A percentile compares a stretch with the other conserved stretches of the same genome.
Conservation (phyloP, 1,140 invertebrate species). For the Tetragnatha versicolor region DNA sequence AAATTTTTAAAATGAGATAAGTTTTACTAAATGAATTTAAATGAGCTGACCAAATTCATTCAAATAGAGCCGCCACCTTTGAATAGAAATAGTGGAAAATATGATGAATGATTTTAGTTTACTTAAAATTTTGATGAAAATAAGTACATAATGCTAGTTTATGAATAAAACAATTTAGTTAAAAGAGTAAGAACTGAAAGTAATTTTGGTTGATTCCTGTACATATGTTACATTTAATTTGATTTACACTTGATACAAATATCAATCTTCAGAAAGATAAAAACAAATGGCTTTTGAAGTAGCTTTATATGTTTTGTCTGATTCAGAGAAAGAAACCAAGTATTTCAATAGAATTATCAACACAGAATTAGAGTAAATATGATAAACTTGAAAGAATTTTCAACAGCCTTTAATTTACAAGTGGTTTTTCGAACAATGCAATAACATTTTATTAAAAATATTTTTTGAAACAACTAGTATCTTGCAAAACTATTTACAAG, state of each 20-base stretch:
- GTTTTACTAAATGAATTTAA: too few relatives aligned
- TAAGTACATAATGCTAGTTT: too few relatives aligned
- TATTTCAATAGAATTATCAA: neutral
- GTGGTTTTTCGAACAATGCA: constrained; percentile 2
- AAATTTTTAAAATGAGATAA: too few relatives aligned
- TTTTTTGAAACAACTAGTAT: neutral
- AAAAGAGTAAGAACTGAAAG: too few relatives aligned
- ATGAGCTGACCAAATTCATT: too few relatives aligned
- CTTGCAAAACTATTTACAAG: neutral
- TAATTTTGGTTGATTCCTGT: neutral
- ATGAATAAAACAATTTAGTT: too few relatives aligned
- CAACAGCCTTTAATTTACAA: constrained; percentile 19
- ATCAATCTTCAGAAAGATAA: neutral
- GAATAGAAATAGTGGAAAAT: too few relatives aligned
- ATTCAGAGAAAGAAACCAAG: neutral
- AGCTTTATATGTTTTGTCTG: neutral
- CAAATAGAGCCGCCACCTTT: too few relatives aligned
- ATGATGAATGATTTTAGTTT: too few relatives aligned
- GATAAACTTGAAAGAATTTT: constrained; percentile 9
- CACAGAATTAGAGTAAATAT: neutral
- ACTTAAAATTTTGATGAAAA: too few relatives aligned
- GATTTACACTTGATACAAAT: neutral
- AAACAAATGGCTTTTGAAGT: neutral
- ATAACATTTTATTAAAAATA: constrained; percentile 14
- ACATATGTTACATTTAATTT: neutral